Percentiles rank a stretch among this genome's conserved stretches.
These are phyloP conservation scores for Aricia artaxerxes DNA, from an alignment of 2,888 invertebrate species.

Conservation along the genomic window DNA sequence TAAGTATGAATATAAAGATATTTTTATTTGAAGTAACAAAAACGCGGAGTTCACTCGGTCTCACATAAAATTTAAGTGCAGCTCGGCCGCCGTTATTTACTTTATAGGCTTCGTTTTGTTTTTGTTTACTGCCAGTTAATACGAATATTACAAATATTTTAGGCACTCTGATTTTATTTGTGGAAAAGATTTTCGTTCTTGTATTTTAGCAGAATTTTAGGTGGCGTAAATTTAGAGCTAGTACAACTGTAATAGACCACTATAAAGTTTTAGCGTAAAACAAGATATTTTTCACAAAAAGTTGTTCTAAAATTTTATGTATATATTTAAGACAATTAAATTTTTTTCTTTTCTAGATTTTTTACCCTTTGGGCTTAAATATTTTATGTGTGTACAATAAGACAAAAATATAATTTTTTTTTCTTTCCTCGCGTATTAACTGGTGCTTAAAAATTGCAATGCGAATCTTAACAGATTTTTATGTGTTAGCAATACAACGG, in stretches of 20 bases:
- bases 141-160: slow-evolving; percentile 7
- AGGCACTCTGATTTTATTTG: slow-evolving; percentile 6
- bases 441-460: too few species aligned
- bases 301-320: not conserved
- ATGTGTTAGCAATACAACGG: too few species aligned
- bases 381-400: not conserved
- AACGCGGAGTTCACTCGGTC: slow-evolving; percentile 36
- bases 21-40: slow-evolving; percentile 13
- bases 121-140: slow-evolving; percentile 36
- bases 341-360: too few species aligned
- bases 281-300: not conserved
- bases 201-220: not conserved
- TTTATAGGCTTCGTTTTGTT: slow-evolving; percentile 40
- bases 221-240: not conserved
- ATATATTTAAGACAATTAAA: too few species aligned
- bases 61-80: slow-evolving; percentile 41
- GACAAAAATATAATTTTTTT: too few species aligned
- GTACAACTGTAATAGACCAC: not conserved
- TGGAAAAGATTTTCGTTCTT: slow-evolving; percentile 9
- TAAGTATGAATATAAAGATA: not conserved
- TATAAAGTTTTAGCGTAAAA: not conserved
- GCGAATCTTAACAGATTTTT: too few species aligned
- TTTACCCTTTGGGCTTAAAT: not conserved
- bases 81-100: slow-evolving; percentile 39
- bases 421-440: too few species aligned